Evolutionary conservation across 30 jellyfish, hydroid and myxozoan genomes (phyloP).

Genomic region (Hydra vulgaris): DNA sequence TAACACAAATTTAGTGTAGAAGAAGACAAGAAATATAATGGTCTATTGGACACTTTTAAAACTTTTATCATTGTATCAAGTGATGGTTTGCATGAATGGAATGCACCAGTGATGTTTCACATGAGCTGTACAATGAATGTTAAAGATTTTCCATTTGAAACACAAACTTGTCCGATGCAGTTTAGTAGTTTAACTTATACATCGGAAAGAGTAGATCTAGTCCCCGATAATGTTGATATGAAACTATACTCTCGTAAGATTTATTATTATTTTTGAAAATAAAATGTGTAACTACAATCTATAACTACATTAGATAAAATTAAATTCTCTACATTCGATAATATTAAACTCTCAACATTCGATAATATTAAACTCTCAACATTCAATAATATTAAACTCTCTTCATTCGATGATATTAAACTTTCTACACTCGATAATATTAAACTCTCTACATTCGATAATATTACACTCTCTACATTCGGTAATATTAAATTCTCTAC

Average conservation of each 20-base stretch:
- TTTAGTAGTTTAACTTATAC: conserved; percentile 89
- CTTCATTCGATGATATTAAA: no score
- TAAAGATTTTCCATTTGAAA: conserved; percentile 76
- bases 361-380: no score
- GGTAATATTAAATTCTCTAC: no score
- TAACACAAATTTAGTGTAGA: conserved; percentile 42
- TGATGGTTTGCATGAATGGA: conserved; percentile 57
- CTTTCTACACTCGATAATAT: no score
- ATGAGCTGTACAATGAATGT: conserved; percentile 75
- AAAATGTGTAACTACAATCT: no score
- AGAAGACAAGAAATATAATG: conserved; percentile 77
- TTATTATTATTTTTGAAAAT: not conserved
- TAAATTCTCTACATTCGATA: no score
- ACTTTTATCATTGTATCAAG: conserved; percentile 36
- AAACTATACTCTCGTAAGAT: conserved; percentile 45
- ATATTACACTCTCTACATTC: no score
- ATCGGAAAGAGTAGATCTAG: conserved; percentile 24
- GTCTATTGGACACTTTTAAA: conserved; percentile 59
- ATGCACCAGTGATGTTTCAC: conserved; percentile 61
- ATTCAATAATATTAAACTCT: no score
- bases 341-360: no score
- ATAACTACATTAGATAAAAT: no score
- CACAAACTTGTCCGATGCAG: conserved; percentile 60
- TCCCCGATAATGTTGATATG: conserved; percentile 49
- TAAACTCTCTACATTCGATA: no score